These are phyloP conservation scores for Sebastes vulpes DNA, from an alignment of 2,797 vertebrate species.

Conservation along the genomic window DNA sequence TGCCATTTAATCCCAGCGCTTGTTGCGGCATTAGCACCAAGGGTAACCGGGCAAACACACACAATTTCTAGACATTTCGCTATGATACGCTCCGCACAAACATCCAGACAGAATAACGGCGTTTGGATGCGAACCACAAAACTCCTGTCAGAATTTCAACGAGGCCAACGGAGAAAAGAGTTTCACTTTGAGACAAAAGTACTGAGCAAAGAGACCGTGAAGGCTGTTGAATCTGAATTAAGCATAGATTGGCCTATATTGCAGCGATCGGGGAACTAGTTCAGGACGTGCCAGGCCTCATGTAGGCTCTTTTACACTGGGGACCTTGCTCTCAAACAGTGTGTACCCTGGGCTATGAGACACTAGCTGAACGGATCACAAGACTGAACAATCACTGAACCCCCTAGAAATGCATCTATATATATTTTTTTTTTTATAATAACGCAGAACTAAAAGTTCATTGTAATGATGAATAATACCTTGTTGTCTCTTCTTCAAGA, in stretches of 20 bases:
- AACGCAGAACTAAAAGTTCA: no score
- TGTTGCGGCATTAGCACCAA: conserved; percentile 66
- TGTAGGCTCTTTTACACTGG: conserved; percentile 57
- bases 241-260: conserved; percentile 88
- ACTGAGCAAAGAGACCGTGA: conserved; percentile 48
- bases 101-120: conserved; percentile 26
- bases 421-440: no score
- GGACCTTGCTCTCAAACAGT: conserved; percentile 34
- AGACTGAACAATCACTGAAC: not conserved
- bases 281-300: conserved; percentile 75
- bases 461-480: no score
- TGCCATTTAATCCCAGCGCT: conserved; percentile 78
- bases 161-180: conserved; percentile 22
- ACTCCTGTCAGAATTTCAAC: conserved; percentile 31
- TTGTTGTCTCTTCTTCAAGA: no score
- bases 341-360: not conserved
- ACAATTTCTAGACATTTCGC: conserved; percentile 42
- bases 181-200: conserved; percentile 67
- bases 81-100: conserved; percentile 48
- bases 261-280: conserved; percentile 70
- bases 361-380: not conserved
- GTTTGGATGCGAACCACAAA: conserved; percentile 37
- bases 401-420: no score
- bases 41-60: conserved; percentile 75
- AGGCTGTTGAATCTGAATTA: conserved; percentile 81